Conservation (phyloP, 2,888 invertebrate species). For the Drosophila helvetica region DNA sequence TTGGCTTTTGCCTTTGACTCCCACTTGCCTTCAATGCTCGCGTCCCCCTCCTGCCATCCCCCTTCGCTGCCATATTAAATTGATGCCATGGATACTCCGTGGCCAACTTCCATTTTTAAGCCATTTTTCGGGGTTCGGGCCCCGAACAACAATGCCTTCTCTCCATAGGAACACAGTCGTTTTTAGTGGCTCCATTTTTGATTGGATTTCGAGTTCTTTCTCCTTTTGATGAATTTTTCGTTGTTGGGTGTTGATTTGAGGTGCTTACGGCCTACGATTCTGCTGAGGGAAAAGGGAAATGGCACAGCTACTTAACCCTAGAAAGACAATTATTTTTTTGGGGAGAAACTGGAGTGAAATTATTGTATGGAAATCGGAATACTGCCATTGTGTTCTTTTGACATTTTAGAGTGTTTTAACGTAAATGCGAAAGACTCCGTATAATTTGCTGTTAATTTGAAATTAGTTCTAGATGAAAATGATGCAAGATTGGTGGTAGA, state of each 20-base stretch:
- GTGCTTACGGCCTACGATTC: constrained; percentile 2
- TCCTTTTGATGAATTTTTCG: constrained; percentile 14
- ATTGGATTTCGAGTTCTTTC: constrained; percentile 64
- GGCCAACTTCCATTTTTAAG: constrained; percentile 50
- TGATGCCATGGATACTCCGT: constrained; percentile 66
- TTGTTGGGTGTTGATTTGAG: constrained; percentile 30
- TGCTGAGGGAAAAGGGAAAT: neutral
- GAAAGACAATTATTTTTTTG: neutral
- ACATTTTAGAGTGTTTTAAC: neutral
- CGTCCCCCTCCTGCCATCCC: constrained; percentile 4
- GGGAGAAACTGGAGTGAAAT: neutral
- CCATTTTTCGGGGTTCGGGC: constrained; percentile 34
- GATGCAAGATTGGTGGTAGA: neutral
- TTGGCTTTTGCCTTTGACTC: constrained; percentile 41
- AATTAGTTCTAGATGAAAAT: neutral
- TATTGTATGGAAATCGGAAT: neutral
- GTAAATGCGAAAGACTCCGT: neutral
- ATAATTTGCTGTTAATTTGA: neutral
- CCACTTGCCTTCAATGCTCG: constrained; percentile 17
- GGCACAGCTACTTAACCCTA: constrained; percentile 12
- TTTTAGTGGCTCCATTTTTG: constrained; percentile 39
- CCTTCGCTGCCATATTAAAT: constrained; percentile 66
- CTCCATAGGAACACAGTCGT: neutral
- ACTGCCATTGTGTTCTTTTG: too few species aligned
- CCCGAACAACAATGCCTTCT: constrained; percentile 44